Evolutionary conservation across 2,113 vertebrate genomes (phyloP).

Genomic region (Nesoenas mayeri): DNA sequence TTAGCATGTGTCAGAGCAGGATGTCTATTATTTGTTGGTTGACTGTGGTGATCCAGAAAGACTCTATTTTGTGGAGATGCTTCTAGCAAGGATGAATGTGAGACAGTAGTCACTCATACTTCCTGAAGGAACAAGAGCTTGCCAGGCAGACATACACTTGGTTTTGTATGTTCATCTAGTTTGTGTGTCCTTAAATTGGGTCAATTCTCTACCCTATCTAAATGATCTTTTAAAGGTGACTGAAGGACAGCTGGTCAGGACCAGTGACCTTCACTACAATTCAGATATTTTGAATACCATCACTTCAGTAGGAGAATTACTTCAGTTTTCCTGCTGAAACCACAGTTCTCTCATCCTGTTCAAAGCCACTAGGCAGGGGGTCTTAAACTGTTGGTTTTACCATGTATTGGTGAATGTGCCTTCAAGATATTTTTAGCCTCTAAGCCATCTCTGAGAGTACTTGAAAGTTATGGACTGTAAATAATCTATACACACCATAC

Average conservation of each 20-base stretch:
- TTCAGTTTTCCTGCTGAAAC: background rate
- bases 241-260: background rate
- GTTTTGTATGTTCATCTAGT: background rate
- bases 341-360: background rate
- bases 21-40: background rate
- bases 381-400: background rate
- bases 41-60: background rate
- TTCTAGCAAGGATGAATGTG: background rate
- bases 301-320: background rate
- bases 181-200: background rate
- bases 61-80: background rate
- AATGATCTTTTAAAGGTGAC: background rate
- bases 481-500: background rate
- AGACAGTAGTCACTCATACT: background rate
- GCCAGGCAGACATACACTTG: background rate
- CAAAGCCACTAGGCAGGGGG: fast-evolving
- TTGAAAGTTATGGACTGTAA: background rate
- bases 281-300: background rate
- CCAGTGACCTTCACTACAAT: background rate
- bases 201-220: background rate
- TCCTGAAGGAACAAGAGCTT: background rate
- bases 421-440: background rate
- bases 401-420: background rate
- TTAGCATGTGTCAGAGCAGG: background rate
- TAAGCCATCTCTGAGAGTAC: background rate